These are phyloP conservation scores for Microtus pennsylvanicus DNA, from an alignment of 2,113 vertebrate species.

Conservation along the genomic window DNA sequence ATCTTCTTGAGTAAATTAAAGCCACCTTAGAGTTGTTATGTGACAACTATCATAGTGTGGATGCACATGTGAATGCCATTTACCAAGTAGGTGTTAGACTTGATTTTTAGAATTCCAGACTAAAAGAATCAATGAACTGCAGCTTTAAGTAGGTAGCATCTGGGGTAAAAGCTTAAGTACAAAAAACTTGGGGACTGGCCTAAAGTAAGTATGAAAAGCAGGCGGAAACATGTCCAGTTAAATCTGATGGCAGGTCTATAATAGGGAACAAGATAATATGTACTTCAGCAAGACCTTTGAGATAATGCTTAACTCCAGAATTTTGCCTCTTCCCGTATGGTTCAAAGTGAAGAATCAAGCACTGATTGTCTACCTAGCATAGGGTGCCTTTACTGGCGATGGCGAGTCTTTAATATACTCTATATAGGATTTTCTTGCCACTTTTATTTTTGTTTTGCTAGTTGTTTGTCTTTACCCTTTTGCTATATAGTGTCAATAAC, in stretches of 20 bases:
- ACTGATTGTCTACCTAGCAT: background rate
- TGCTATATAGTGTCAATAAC: background rate
- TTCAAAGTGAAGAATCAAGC: constrained; percentile 13
- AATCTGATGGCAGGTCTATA: constrained; percentile 20
- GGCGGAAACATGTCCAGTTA: background rate
- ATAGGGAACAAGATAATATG: background rate
- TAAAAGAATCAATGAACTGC: background rate
- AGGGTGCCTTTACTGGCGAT: background rate
- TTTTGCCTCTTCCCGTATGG: background rate
- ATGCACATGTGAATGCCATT: background rate
- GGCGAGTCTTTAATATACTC: background rate
- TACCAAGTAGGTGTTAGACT: background rate
- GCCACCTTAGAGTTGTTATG: background rate
- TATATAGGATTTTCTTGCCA: background rate
- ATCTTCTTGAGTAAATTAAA: background rate
- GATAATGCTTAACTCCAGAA: constrained; percentile 8
- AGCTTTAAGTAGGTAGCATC: background rate
- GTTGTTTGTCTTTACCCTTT: constrained; percentile 3
- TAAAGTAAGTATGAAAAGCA: background rate
- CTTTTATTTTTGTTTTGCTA: background rate
- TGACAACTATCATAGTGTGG: background rate
- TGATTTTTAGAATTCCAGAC: background rate
- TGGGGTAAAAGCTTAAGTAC: background rate
- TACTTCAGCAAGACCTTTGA: constrained; percentile 1
- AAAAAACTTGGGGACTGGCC: constrained; percentile 29